Percentiles rank a stretch among this genome's conserved stretches.
Conservation (phyloP, 2,797 vertebrate genomes). For the Otolemur crassicaudatus region DNA sequence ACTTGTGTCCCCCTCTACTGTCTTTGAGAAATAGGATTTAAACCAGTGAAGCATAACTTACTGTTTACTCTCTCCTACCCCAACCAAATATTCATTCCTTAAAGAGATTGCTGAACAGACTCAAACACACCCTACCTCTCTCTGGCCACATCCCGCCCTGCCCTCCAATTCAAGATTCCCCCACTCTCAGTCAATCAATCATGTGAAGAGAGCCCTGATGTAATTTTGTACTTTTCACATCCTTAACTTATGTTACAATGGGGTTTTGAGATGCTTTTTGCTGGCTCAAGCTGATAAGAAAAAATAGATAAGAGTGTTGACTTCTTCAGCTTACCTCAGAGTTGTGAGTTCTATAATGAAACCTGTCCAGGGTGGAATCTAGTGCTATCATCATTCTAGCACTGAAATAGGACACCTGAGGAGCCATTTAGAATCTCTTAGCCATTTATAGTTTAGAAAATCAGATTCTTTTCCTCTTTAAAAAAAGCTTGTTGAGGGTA, state of each 20-base stretch:
- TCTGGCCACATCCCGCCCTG: background rate
- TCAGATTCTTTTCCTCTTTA: constrained; percentile 43
- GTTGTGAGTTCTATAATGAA: constrained; percentile 70
- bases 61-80: background rate
- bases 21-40: constrained; percentile 10
- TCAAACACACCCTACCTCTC: constrained; percentile 18
- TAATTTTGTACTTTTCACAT: constrained; percentile 74
- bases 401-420: constrained; percentile 51
- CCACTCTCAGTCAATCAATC: constrained; percentile 55
- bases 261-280: constrained; percentile 65
- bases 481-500: constrained; percentile 24
- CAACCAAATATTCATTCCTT: constrained; percentile 29
- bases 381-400: constrained; percentile 60
- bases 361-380: constrained; percentile 52
- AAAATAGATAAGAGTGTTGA: constrained; percentile 44
- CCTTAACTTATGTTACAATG: constrained; percentile 72
- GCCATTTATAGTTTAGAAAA: constrained; percentile 31
- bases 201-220: constrained; percentile 19
- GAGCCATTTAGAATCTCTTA: constrained; percentile 49
- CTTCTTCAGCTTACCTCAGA: constrained; percentile 70
- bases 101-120: constrained; percentile 58
- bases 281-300: constrained; percentile 65
- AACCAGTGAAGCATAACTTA: background rate
- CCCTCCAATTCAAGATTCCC: constrained; percentile 51
- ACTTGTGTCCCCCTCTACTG: background rate